Evolutionary conservation across 1,140 invertebrate genomes (phyloP), one percentile per base, ranked within the genome.

Genomic region (Drosophila ercepeae): DNA sequence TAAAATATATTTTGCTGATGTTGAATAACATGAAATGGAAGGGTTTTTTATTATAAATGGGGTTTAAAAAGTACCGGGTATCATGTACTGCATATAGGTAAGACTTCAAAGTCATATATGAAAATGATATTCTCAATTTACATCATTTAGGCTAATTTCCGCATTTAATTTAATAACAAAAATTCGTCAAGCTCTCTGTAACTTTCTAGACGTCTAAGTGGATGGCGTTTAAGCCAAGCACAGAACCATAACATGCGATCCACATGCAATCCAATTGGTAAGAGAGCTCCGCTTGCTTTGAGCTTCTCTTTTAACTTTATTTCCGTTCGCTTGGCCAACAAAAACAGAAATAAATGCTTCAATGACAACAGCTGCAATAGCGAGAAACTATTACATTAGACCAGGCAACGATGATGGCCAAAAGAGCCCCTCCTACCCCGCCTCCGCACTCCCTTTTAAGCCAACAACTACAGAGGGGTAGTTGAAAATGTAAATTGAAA

Each of bases 301-400:
- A 39, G 4, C 18, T 41, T 18, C 45, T 34, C 50, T 34, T 19
- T 69, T 13, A 13, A 42, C n/a, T 18, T 27, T 16, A 23, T 63
- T 70, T 65, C 54, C 58, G 41, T 69, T 32, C 27, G 53, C 72
- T 82, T 69, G 78, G 53, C 39, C 46, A 76, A 75, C 59, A 55
- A 68, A 13, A 67, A 23, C 21, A 34, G 41, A n/a, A n/a, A n/a
- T n/a, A 36, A 51, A 53, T 39, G 42, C 55, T 63, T 73, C 71
- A 74, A 34, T 34, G 32, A 36, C n/a, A 77, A 70, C 78, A 75
- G 75, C 59, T 84, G 79, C 79, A 78, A 79, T 75, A 54, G 59
- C 70, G 48, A 67, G 75, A 63, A 86, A 79, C 75, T 84, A 84
- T 86, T 84, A 79, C 81, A 84, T 78, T 73, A 72, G 67, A 49